Conservation (phyloP, 2,797 vertebrate genomes). For the Cirrhinus molitorella region DNA sequence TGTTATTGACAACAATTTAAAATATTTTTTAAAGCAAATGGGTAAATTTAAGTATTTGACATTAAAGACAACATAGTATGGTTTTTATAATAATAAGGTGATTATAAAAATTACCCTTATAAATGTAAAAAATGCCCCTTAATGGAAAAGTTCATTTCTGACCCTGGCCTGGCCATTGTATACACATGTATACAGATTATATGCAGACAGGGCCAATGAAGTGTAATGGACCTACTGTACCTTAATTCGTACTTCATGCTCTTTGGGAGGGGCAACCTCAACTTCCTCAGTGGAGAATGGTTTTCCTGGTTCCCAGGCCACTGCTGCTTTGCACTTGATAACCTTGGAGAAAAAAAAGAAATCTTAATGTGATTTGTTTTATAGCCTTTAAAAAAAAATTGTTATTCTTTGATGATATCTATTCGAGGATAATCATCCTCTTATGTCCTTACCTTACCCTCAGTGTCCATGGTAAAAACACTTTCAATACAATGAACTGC, state of each 20-base stretch:
- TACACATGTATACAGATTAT: neutral
- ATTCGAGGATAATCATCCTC: neutral
- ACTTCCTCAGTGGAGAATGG: conserved; percentile 83
- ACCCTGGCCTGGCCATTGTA: neutral
- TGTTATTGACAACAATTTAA: too few relatives aligned
- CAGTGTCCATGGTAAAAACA: conserved; percentile 40
- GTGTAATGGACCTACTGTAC: conserved; percentile 63
- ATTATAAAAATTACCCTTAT: too few relatives aligned
- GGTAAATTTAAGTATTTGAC: too few relatives aligned
- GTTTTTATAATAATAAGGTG: too few relatives aligned
- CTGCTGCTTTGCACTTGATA: conserved; percentile 84
- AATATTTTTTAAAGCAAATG: too few relatives aligned
- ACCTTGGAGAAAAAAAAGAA: conserved; percentile 67
- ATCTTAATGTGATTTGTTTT: neutral
- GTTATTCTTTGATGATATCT: neutral
- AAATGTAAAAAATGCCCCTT: too few relatives aligned
- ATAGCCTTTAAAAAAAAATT: neutral
- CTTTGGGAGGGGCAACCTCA: conserved; percentile 84
- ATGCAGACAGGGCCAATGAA: neutral
- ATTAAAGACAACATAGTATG: too few relatives aligned
- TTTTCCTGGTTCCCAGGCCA: conserved; percentile 85
- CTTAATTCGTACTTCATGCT: conserved; percentile 88
- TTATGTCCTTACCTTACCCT: conserved; percentile 49
- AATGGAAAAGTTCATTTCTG: too few relatives aligned
- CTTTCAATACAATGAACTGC: neutral